Conservation (phyloP, 2,113 vertebrate species). For the Eptatretus burgeri region DNA sequence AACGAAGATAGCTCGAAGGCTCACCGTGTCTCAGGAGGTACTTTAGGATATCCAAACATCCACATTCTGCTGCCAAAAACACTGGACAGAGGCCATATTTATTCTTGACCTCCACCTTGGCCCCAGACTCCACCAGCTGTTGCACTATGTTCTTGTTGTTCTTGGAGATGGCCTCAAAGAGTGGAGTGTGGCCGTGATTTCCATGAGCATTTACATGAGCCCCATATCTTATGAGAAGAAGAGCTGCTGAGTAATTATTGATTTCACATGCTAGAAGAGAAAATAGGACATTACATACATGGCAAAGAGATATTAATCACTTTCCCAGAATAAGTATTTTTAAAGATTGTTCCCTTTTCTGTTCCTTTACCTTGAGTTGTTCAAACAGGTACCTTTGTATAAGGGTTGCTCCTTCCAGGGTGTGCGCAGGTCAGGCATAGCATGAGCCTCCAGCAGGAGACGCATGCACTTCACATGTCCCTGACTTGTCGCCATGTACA, state of each 20-base stretch:
- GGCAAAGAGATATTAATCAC: too few species aligned
- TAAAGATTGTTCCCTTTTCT: too few species aligned
- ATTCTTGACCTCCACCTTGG: conserved; percentile 2
- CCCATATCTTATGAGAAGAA: neutral
- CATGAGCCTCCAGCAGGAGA: conserved; percentile 33
- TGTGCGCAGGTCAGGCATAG: conserved; percentile 36
- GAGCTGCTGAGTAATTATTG: neutral
- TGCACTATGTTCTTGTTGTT: neutral
- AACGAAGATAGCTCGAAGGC: neutral
- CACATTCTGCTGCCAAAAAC: neutral
- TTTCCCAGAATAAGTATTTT: too few species aligned
- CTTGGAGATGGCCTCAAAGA: conserved; percentile 1
- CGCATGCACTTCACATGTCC: conserved; percentile 23
- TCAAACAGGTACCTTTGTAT: conserved; percentile 28
- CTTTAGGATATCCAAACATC: neutral
- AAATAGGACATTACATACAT: too few species aligned
- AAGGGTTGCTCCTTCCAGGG: conserved; percentile 43
- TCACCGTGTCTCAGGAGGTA: conserved; percentile 3
- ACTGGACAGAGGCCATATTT: conserved; percentile 2
- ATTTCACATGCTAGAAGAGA: neutral
- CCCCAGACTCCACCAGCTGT: neutral
- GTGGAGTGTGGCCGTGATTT: neutral
- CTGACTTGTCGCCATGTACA: conserved; percentile 28
- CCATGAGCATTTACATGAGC: neutral
- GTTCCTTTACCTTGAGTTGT: too few species aligned